Conservation (phyloP, 2,113 vertebrate species). For the Perca schrenkii region DNA sequence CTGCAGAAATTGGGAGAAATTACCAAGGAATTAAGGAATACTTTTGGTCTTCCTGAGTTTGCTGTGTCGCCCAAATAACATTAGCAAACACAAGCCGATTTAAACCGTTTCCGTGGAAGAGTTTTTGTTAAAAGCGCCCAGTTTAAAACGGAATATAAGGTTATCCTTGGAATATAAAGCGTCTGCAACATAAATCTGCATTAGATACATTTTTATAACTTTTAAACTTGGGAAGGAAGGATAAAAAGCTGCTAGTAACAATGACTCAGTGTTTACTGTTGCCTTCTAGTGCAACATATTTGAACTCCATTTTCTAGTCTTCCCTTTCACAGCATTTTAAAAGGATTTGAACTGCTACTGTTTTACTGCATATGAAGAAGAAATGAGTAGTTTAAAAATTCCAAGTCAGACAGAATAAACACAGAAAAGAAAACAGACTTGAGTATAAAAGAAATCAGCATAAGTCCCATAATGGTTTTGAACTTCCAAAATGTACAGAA, state of each 20-base stretch:
- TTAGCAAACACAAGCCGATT: background rate
- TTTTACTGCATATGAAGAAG: background rate
- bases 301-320: background rate
- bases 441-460: conserved; percentile 1
- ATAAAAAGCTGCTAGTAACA: background rate
- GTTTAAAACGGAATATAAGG: background rate
- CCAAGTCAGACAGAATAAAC: background rate
- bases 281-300: background rate
- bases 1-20: background rate
- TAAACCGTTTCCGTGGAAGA: background rate
- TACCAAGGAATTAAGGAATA: background rate
- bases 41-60: background rate
- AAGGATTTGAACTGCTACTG: background rate
- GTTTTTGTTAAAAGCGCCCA: background rate
- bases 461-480: background rate
- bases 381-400: background rate
- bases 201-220: background rate
- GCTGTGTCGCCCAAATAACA: background rate
- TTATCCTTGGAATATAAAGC: background rate
- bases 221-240: background rate
- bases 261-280: background rate
- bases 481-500: conserved; percentile 1
- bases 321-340: background rate
- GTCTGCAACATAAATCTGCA: background rate
- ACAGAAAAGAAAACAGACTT: background rate